Conservation (phyloP, 2,113 vertebrate genomes). For the Phaethornis superciliosus region DNA sequence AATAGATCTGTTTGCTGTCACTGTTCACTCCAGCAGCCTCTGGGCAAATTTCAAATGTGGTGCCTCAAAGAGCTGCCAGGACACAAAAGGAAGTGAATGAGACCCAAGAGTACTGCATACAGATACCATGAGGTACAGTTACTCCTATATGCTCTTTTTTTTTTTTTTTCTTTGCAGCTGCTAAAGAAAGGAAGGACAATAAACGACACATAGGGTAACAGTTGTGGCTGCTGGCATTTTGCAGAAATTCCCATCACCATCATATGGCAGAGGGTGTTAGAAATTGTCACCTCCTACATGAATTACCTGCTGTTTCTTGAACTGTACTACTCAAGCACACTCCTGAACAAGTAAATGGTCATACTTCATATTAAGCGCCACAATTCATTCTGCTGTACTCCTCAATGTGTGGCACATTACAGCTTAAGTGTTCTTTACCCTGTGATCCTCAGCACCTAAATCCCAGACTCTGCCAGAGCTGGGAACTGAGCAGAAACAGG, state of each 20-base stretch:
- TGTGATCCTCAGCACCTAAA: neutral
- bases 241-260: neutral
- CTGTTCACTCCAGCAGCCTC: neutral
- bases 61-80: neutral
- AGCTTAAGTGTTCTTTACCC: neutral
- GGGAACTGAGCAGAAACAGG: neutral
- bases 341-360: neutral
- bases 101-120: neutral
- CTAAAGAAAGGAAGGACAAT: neutral
- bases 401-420: neutral
- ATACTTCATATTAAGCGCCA: neutral
- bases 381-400: neutral
- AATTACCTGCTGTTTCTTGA: neutral
- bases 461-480: neutral
- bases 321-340: neutral
- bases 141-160: neutral
- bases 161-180: neutral
- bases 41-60: neutral
- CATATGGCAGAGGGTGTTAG: rapidly evolving
- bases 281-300: neutral
- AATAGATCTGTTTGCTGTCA: neutral
- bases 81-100: neutral
- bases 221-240: neutral
- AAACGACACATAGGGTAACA: neutral
- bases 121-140: neutral